Percentiles rank a stretch among this genome's conserved stretches.
These are phyloP conservation scores for Smutsia gigantea DNA, from an alignment of 2,797 vertebrate genomes.

Conservation along the genomic window DNA sequence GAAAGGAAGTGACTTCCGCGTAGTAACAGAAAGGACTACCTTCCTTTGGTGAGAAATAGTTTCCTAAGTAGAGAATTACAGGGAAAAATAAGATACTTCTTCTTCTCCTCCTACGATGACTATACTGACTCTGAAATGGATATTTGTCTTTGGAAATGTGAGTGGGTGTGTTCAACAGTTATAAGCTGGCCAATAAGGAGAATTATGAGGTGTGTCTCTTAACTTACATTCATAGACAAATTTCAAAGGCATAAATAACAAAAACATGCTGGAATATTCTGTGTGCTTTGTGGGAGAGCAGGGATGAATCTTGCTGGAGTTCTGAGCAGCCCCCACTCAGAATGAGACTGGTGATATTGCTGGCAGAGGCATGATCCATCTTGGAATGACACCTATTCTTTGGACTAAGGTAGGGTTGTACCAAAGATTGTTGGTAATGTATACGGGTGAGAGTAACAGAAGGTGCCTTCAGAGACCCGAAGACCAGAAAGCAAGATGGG, in stretches of 20 bases:
- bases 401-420: background rate
- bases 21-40: background rate
- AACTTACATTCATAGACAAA: background rate
- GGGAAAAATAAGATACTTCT: conserved; percentile 24
- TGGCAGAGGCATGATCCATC: background rate
- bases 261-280: conserved; percentile 7
- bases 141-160: background rate
- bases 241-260: background rate
- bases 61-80: background rate
- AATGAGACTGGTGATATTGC: background rate
- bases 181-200: background rate
- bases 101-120: background rate
- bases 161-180: background rate
- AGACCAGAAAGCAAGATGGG: background rate
- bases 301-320: background rate
- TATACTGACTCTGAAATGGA: background rate
- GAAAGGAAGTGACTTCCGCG: background rate
- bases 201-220: background rate
- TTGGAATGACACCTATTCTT: background rate
- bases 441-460: background rate
- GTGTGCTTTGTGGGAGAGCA: background rate
- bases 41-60: background rate
- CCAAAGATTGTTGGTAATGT: background rate
- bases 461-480: background rate
- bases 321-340: background rate